Base-by-base conservation (phyloP, 2,888 invertebrate genomes). In the Drosophila prolongata region DNA sequence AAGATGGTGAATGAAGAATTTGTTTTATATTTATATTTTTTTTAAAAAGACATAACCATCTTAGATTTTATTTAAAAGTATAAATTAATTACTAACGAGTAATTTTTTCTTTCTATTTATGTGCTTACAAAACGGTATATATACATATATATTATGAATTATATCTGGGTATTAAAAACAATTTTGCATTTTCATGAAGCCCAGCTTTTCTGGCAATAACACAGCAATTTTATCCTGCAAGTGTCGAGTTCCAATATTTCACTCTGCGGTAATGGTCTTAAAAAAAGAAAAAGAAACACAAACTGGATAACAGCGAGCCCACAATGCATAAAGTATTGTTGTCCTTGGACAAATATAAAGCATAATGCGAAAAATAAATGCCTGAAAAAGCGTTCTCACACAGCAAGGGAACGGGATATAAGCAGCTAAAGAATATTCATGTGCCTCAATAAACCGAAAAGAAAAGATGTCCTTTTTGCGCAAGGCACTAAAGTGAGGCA, bases 371-470 rank as follows among this genome's bases (percentile, higher is more conserved):
- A 61, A 54, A 77, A 67, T 69, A 52, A 68, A 68, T 59, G 72
- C 52, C 72, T 46, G 47, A 47, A 73, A 73, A 62, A 34, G 68
- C 57, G 56, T 43, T 44, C 47, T 54, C 40, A 58, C 24, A 56
- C 60, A 58, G 38, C 34, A 13, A n/a, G 10, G 10, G 14, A 40
- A 6, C n/a, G 19, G 8, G 55, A 64, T 43, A 69, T 60, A 82
- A 70, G 61, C 61, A 72, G 70, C 77, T 88, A 77, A 74, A 77
- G 83, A 86, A 88, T 80, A 83, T 88, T 80, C 87, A 88, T 77
- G 80, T 79, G 86, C 89, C 78, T 86, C 89, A 83, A 87, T 87
- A 89, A 86, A 74, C 83, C 73, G 77, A 68, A 65, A 75, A 75
- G 80, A 86, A 87, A 83, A 77, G 67, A 80, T 80, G 84, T 77